Base-by-base conservation (phyloP, 2,113 vertebrate genomes). In the Stegostoma tigrinum region DNA sequence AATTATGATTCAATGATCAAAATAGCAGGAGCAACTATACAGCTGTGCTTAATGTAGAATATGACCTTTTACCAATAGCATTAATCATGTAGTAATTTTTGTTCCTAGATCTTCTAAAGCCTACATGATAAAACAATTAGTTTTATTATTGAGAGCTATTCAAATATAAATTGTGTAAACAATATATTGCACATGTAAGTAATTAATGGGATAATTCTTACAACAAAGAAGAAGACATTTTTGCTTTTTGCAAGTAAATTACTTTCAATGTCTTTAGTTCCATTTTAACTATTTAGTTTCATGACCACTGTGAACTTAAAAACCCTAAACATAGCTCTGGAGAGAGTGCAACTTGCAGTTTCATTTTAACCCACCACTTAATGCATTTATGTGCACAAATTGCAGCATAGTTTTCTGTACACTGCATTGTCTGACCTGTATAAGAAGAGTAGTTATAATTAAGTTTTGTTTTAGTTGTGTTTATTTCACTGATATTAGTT, bases 311-410 rank as follows among this genome's bases (percentile, higher is more conserved):
- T 52, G 67, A 95, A 95, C 67, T 34, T 5, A 66, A 66, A 95
- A 48, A 95, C 23, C 70, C 94, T 72, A 95, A 95, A 70, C 67
- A 48, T 75, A 95, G 67, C 94, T 95, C 94, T 95, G 94, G 94
- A 95, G 94, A 95, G 68, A 52, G 94, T 95, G 68, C 67, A 95
- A 95, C 94, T 95, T 95, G 94, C 94, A 95, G 67, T 72, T 72
- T 95, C 30, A 95, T 94, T 94, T 94, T 68, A 75, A 27, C 15
- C 21, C 45, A 52, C 68, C 42, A 72, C n/a, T 52, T 70, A 64
- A 95, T 48, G 67, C 34, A 95, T 72, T 95, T 72, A 95, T 75
- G 68, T 95, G 68, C 42, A 52, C 94, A 95, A 24, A 95, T 95
- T 27, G 5, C 66, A 72, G 68, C 38, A 21, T 48, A 95, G 94